Conservation (phyloP, 2,797 vertebrate species). For the Gymnoscopelus braueri region DNA sequence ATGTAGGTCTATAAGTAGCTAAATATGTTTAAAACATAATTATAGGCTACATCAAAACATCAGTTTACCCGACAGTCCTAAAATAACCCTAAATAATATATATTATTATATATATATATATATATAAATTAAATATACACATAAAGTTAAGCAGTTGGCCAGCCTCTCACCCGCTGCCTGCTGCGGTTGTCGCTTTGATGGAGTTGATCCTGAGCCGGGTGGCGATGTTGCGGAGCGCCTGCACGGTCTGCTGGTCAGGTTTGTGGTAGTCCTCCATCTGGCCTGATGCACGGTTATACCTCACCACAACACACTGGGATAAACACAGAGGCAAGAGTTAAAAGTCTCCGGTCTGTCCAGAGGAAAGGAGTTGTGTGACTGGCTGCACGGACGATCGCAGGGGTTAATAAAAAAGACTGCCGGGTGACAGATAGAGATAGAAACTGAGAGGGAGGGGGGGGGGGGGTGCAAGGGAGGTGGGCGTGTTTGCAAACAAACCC, state of each 20-base stretch:
- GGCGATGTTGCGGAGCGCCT: conserved; percentile 91
- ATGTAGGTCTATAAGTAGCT: no score
- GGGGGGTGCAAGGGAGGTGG: conserved; percentile 18
- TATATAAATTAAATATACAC: no score
- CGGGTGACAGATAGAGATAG: conserved; percentile 16
- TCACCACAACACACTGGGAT: conserved; percentile 26
- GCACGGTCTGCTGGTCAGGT: conserved; percentile 93
- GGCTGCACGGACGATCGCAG: conserved; percentile 38
- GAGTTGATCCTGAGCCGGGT: conserved; percentile 89
- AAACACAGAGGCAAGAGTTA: conserved; percentile 54
- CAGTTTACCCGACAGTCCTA: no score
- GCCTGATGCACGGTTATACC: conserved; percentile 33
- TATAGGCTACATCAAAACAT: no score
- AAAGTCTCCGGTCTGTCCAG: conserved; percentile 33
- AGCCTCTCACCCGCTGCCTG: conserved; percentile 87
- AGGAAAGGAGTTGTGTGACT: conserved; percentile 9
- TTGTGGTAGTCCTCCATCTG: conserved; percentile 95
- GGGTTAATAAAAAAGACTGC: conserved; percentile 54
- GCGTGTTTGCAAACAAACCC: conserved; percentile 49
- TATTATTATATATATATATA: no score
- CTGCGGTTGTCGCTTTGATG: conserved; percentile 91
- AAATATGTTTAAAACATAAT: no score
- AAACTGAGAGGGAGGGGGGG: conserved; percentile 2
- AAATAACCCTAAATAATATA: no score
- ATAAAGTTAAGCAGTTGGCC: no score